Conservation (phyloP, 1,140 invertebrate genomes). For the Dendrolimus kikuchii region DNA sequence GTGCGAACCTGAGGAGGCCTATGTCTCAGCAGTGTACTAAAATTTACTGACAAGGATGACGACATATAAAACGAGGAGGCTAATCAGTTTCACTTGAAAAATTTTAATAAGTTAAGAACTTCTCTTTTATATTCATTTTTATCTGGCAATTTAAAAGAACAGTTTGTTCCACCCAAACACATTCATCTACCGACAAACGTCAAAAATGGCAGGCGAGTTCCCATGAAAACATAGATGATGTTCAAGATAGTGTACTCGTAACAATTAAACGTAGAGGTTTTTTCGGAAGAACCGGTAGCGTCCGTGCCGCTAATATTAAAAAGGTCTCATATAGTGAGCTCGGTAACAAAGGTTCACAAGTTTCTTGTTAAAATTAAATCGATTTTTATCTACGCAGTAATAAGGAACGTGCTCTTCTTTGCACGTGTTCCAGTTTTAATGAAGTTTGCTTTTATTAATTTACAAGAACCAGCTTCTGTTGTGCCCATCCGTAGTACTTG, state of each 20-base stretch:
- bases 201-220: slow-evolving; percentile 51
- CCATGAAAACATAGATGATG: slow-evolving; percentile 63
- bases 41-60: too few relatives aligned
- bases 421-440: slow-evolving; percentile 62
- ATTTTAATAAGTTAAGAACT: too few relatives aligned
- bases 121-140: too few relatives aligned
- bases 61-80: too few relatives aligned
- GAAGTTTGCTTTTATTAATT: slow-evolving; percentile 18
- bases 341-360: slow-evolving; percentile 57
- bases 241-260: slow-evolving; percentile 45
- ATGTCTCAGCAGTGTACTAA: too few relatives aligned
- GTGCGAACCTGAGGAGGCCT: too few relatives aligned
- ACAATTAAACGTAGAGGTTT: slow-evolving; percentile 57
- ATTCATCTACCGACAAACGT: slow-evolving; percentile 44
- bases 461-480: too few relatives aligned
- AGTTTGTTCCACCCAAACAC: slow-evolving; percentile 34
- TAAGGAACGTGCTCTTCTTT: slow-evolving; percentile 36
- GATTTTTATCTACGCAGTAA: slow-evolving; percentile 58
- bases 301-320: slow-evolving; percentile 61
- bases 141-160: slow-evolving; percentile 32
- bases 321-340: slow-evolving; percentile 30
- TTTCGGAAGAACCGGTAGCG: slow-evolving; percentile 49
- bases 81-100: too few relatives aligned
- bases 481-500: too few relatives aligned
- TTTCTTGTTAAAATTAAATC: slow-evolving; percentile 54